These are phyloP conservation scores for Stegodyphus mimosarum DNA, from an alignment of 1,140 invertebrate species.

Conservation along the genomic window DNA sequence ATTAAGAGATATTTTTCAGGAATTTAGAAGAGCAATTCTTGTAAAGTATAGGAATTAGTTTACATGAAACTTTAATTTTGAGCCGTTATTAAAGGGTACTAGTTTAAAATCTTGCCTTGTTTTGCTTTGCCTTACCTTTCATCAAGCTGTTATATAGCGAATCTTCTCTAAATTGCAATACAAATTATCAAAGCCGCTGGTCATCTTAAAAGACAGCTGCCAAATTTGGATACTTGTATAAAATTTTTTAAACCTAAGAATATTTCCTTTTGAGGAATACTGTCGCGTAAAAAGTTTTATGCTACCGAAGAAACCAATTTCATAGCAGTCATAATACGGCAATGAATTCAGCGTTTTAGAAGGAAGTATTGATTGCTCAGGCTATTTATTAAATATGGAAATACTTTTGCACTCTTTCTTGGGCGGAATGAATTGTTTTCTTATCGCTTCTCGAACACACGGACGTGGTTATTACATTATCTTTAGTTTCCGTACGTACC, in stretches of 20 bases:
- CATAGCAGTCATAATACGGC: neutral
- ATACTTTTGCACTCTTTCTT: conserved; percentile 37
- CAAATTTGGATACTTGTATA: neutral
- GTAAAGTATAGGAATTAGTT: too few relatives aligned
- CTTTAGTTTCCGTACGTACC: conserved; percentile 17
- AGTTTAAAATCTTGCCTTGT: conserved; percentile 1
- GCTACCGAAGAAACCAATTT: neutral
- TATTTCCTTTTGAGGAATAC: neutral
- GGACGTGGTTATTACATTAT: conserved; percentile 51
- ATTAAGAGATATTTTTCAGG: too few relatives aligned
- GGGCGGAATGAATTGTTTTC: conserved; percentile 51
- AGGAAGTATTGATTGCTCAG: conserved; percentile 32
- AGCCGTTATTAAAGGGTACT: neutral
- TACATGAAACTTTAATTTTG: too few relatives aligned
- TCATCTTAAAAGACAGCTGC: too few relatives aligned
- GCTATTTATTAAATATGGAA: conserved; percentile 54
- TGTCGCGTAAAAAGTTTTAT: neutral
- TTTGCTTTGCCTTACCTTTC: neutral
- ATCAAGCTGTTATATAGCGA: neutral
- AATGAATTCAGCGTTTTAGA: conserved; percentile 2
- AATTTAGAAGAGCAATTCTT: too few relatives aligned
- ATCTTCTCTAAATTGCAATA: conserved; percentile 37
- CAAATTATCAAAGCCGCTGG: conserved; percentile 2
- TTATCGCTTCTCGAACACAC: conserved; percentile 39
- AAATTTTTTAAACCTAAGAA: neutral